Evolutionary conservation across 2,113 vertebrate species (phyloP).

Genomic region (Drymodes brunneopygia): DNA sequence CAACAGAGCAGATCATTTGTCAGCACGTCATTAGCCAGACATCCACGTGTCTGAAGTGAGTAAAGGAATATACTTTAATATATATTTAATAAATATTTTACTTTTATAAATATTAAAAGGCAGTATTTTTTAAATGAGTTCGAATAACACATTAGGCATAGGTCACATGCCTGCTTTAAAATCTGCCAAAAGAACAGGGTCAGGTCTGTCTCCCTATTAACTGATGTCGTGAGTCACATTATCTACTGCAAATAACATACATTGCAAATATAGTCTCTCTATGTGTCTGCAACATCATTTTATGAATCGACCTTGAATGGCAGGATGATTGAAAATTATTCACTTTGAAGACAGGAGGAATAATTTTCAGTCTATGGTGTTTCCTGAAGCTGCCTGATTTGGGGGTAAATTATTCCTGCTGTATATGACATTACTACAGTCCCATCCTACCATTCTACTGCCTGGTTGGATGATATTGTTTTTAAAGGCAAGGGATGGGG

Average conservation of each 20-base stretch:
- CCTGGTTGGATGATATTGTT: background rate
- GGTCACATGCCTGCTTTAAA: background rate
- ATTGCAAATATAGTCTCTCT: background rate
- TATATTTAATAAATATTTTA: too few relatives aligned
- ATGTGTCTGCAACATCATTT: background rate
- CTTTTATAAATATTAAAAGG: background rate
- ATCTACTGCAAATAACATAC: background rate
- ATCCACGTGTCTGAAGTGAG: background rate
- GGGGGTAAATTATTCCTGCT: background rate
- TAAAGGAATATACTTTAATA: background rate
- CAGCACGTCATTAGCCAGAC: conserved; percentile 1
- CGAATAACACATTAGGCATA: background rate
- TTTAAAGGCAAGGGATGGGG: background rate
- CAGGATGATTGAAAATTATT: background rate
- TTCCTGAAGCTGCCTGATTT: background rate
- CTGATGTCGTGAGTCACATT: background rate
- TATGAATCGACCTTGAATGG: background rate
- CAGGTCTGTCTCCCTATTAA: background rate
- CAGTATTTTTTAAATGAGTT: background rate
- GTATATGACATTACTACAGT: background rate
- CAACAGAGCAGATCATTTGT: background rate
- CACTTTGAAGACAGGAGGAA: background rate
- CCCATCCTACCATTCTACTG: background rate
- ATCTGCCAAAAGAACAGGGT: background rate
- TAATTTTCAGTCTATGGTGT: background rate